Percentiles rank a stretch among this genome's conserved stretches.
phyloP scores from a whole-genome alignment of 2,797 vertebrate genomes.

The Danio jaintianensis region DNA sequence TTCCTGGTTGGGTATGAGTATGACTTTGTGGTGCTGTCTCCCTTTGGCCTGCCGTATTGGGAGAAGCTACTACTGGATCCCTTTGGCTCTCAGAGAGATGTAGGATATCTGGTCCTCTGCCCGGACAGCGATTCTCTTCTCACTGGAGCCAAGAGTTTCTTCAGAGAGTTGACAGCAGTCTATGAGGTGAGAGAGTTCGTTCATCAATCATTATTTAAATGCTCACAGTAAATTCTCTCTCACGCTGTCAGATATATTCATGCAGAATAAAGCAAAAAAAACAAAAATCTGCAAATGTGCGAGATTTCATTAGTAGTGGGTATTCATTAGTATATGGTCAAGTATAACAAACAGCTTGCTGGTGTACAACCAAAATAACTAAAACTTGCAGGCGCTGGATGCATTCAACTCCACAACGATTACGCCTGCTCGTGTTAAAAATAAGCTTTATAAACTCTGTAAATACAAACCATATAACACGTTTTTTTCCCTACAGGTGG shows the following conservation, averaged over 20 bases:
- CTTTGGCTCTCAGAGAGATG: constrained; percentile 94
- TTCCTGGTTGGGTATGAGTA: constrained; percentile 98
- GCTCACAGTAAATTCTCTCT: not conserved
- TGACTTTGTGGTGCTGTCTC: constrained; percentile 98
- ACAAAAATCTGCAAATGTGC: not conserved
- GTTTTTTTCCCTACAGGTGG: no score
- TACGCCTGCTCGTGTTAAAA: not conserved
- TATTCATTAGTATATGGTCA: not conserved
- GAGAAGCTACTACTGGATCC: constrained; percentile 97
- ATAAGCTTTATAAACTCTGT: not conserved
- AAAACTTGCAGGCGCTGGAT: not conserved
- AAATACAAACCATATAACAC: no score
- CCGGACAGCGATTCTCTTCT: constrained; percentile 95
- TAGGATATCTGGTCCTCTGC: constrained; percentile 96
- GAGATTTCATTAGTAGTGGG: no score
- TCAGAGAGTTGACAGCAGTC: constrained; percentile 94
- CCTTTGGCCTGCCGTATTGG: constrained; percentile 96
- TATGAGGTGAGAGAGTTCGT: constrained; percentile 85
- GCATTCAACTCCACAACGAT: not conserved
- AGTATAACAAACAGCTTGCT: not conserved
- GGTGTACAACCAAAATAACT: not conserved
- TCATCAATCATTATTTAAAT: not conserved
- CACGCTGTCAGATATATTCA: not conserved
- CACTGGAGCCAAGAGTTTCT: constrained; percentile 94
- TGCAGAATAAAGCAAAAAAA: no score